Evolutionary conservation across 92 coral and sea anemone species (phyloP).

Genomic region (Pocillopora grandis): DNA sequence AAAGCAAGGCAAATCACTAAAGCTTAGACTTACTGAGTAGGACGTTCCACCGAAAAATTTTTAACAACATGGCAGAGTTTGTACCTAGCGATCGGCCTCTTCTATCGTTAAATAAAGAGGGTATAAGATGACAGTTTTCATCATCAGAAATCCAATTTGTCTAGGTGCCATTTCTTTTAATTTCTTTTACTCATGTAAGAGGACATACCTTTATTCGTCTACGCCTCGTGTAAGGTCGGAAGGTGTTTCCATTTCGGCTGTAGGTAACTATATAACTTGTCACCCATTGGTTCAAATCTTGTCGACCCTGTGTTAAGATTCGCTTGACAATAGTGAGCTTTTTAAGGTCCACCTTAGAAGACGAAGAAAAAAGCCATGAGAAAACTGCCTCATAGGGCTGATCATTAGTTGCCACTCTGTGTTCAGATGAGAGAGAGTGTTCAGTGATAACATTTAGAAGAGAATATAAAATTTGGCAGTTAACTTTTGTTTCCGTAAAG

Average conservation of each 20-base stretch:
- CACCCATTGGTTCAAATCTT: conserved; percentile 69
- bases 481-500: no score
- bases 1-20: no score
- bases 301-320: conserved; percentile 67
- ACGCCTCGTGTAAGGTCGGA: conserved; percentile 51
- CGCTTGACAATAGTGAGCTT: conserved; percentile 43
- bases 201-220: conserved; percentile 62
- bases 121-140: no score
- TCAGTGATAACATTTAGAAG: not conserved
- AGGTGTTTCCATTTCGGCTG: conserved; percentile 63
- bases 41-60: no score
- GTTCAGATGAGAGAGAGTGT: not conserved
- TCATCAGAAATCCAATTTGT: no score
- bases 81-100: no score
- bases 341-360: conserved; percentile 36
- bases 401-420: not conserved
- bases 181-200: not conserved
- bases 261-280: conserved; percentile 60
- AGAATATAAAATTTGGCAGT: no score
- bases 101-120: no score
- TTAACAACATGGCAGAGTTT: no score
- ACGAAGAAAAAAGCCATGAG: not conserved
- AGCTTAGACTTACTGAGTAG: no score
- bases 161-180: not conserved
- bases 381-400: not conserved